Conservation (phyloP, 2,113 vertebrate species). For the Lampris incognitus region DNA sequence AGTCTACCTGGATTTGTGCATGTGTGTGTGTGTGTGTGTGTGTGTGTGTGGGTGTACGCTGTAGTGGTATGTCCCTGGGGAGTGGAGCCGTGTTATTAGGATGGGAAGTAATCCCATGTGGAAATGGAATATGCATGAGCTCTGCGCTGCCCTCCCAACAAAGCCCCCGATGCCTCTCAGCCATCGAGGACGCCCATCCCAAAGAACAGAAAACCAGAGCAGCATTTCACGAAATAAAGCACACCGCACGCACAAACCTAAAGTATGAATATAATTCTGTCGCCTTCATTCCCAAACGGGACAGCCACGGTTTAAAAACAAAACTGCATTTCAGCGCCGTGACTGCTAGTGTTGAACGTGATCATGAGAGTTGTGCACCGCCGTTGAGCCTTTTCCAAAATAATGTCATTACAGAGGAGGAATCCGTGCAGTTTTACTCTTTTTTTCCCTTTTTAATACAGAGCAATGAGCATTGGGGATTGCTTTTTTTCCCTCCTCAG, state of each 20-base stretch:
- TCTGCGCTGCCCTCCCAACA: conserved; percentile 72
- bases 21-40: conserved; percentile 36
- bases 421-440: background rate
- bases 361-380: too few relatives aligned
- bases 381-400: background rate
- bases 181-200: conserved; percentile 48
- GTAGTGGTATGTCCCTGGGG: conserved; percentile 72
- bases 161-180: conserved; percentile 65
- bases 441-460: background rate
- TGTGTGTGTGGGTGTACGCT: conserved; percentile 9
- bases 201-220: conserved; percentile 32
- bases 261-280: conserved; percentile 50
- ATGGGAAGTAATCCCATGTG: conserved; percentile 75
- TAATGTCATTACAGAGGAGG: too few relatives aligned
- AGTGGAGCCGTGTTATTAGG: conserved; percentile 65
- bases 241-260: conserved; percentile 64
- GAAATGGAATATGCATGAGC: conserved; percentile 81
- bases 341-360: background rate
- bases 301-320: conserved; percentile 8
- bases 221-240: conserved; percentile 66
- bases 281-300: conserved; percentile 52
- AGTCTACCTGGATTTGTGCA: conserved; percentile 57
- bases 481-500: too few relatives aligned
- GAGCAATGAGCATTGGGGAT: too few relatives aligned
- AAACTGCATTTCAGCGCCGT: conserved; percentile 1